Percentiles rank a stretch among this genome's conserved stretches.
These are phyloP conservation scores for Arctocebus calabarensis DNA, from an alignment of 2,797 vertebrate genomes.

Conservation along the genomic window DNA sequence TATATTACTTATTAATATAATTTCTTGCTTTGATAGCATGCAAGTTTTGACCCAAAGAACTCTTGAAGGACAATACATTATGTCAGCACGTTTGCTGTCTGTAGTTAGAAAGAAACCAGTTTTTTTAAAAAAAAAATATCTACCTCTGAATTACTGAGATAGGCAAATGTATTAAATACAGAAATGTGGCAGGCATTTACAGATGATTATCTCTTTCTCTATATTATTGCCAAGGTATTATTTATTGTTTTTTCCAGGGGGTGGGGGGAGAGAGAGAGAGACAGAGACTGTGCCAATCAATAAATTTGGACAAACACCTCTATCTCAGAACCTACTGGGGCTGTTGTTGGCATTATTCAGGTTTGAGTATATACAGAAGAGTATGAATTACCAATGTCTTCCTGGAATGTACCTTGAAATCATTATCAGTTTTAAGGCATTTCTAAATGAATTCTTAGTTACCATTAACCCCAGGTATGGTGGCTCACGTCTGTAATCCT, in stretches of 20 bases:
- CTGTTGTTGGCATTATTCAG: not conserved
- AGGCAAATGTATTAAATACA: not conserved
- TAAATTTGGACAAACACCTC: not conserved
- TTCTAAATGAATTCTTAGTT: not conserved
- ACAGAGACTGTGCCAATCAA: not conserved
- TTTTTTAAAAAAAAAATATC: not conserved
- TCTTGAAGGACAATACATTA: not conserved
- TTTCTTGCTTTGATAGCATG: not conserved
- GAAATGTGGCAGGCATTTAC: not conserved
- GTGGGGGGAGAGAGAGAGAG: not conserved
- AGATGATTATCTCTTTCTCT: constrained; percentile 2
- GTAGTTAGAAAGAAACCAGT: not conserved
- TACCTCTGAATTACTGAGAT: constrained; percentile 24
- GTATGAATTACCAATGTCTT: not conserved
- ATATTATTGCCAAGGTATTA: constrained; percentile 20
- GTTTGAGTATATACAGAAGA: not conserved
- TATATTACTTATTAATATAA: not conserved
- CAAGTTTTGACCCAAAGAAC: not conserved
- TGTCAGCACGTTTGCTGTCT: not conserved
- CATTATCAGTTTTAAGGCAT: not conserved
- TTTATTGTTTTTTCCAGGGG: not conserved
- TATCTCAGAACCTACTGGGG: not conserved
- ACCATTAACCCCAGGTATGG: too few relatives aligned
- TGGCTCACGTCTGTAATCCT: too few relatives aligned
- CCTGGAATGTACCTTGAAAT: not conserved